Evolutionary conservation across 2,113 vertebrate species (phyloP), one percentile per base, ranked within the genome.

Genomic region (Elaphurus davidianus): DNA sequence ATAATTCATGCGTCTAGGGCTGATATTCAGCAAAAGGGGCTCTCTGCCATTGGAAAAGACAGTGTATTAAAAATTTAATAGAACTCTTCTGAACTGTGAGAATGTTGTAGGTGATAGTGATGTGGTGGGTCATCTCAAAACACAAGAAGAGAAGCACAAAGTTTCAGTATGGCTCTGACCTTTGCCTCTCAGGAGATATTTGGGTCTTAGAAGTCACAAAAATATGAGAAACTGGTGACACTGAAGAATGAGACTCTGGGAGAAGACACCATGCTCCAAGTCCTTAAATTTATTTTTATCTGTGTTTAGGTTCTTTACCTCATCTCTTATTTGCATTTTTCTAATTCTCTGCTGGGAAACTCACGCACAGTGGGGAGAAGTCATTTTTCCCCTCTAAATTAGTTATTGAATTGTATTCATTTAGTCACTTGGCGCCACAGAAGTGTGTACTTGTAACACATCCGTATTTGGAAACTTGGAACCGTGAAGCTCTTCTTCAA

Each of bases 1-100:
- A 98, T 99, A 99, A 99, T 99, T 99, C 98, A 99, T 99, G 98
- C 83, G 92, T 99, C 97, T 98, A 97, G 98, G 98, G 95, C 94
- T 98, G 98, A 98, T 98, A 98, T 98, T 98, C 94, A 98, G 98
- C 96, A 98, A 93, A 98, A 94, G 96, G 98, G 98, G 82, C 92
- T 97, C 96, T 98, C 96, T 99, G 95, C 97, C 98, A 98, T 96
- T 21, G 71, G 97, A 98, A 98, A 98, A 99, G 95, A 99, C 87
- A 96, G 95, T 45, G 55, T 96, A 89, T 98, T 98, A 98, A 99
- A 99, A 98, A 98, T 99, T 98, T 98, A 99, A 97, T 92, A 98
- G 97, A 98, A 98, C 71, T 28, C 97, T 98, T 98, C 92, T 96
- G 98, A 98, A 98, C 98, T 97, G 94, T 97, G 97, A 98, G 95